These are phyloP conservation scores for Eutolmus rufibarbis DNA, from an alignment of 2,888 invertebrate genomes.

Conservation along the genomic window DNA sequence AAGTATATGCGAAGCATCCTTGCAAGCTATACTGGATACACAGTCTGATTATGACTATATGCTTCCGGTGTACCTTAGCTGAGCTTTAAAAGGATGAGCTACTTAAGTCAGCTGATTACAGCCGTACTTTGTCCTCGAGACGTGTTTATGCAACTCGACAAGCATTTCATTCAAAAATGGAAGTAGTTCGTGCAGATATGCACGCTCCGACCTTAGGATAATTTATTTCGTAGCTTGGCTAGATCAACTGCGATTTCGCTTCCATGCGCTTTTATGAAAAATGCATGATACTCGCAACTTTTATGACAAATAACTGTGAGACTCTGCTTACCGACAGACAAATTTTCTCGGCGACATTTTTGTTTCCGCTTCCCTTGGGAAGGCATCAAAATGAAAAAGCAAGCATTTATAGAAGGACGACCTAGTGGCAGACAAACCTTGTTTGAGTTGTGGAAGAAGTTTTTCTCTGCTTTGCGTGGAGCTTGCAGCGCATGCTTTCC, in stretches of 20 bases:
- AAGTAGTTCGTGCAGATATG: neutral
- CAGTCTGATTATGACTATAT: neutral
- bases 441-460: neutral
- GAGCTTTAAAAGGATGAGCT: neutral
- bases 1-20: neutral
- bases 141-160: neutral
- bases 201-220: neutral
- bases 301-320: conserved; percentile 15
- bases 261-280: conserved; percentile 10
- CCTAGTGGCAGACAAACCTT: neutral
- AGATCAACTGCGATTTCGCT: conserved; percentile 10
- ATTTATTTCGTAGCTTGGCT: neutral
- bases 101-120: neutral
- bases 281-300: conserved; percentile 13
- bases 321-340: conserved; percentile 15
- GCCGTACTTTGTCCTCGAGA: neutral
- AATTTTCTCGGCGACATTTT: conserved; percentile 25
- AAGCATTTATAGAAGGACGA: neutral
- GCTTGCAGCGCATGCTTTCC: neutral
- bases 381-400: neutral
- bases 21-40: neutral
- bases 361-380: neutral
- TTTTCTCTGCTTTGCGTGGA: neutral
- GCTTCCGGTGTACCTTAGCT: neutral
- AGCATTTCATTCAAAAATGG: neutral